Evolutionary conservation across 2,113 vertebrate genomes (phyloP).

Genomic region (Argyrosomus japonicus): DNA sequence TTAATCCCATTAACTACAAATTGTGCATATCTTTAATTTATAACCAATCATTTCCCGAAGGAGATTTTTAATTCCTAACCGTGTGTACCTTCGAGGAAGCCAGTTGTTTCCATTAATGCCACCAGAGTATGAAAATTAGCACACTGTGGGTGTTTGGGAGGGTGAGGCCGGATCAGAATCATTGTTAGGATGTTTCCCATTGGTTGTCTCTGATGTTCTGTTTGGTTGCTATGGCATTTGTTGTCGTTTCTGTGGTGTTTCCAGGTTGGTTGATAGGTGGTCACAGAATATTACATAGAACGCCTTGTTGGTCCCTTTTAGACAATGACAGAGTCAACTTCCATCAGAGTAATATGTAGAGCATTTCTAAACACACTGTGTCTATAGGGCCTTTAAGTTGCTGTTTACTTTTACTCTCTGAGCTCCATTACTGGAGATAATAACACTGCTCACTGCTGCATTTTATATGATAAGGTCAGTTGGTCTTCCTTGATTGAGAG

Average conservation of each 20-base stretch:
- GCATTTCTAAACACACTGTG: background rate
- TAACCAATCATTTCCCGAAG: constrained; percentile 1
- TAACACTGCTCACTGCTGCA: constrained; percentile 28
- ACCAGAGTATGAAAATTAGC: background rate
- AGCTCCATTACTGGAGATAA: constrained; percentile 47
- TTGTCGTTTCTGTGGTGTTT: too few species aligned
- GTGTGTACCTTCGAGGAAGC: background rate
- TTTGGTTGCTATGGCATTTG: background rate
- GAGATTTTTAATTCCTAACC: too few species aligned
- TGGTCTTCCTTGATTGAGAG: constrained; percentile 37
- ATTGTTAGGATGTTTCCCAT: background rate
- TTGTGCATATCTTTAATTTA: constrained; percentile 5
- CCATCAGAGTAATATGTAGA: background rate
- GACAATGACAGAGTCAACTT: background rate
- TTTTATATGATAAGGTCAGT: constrained; percentile 38
- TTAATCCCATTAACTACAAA: constrained; percentile 18
- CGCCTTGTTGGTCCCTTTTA: background rate
- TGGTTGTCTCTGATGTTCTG: too few species aligned
- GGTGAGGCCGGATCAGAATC: background rate
- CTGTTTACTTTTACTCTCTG: constrained; percentile 16
- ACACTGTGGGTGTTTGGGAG: background rate
- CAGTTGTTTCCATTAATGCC: background rate
- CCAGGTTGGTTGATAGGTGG: background rate
- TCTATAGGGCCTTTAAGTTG: background rate
- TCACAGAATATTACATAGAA: background rate